phyloP scores from a whole-genome alignment of 30 jellyfish, hydroid and myxozoan genomes.

The Aurelia sp. region DNA sequence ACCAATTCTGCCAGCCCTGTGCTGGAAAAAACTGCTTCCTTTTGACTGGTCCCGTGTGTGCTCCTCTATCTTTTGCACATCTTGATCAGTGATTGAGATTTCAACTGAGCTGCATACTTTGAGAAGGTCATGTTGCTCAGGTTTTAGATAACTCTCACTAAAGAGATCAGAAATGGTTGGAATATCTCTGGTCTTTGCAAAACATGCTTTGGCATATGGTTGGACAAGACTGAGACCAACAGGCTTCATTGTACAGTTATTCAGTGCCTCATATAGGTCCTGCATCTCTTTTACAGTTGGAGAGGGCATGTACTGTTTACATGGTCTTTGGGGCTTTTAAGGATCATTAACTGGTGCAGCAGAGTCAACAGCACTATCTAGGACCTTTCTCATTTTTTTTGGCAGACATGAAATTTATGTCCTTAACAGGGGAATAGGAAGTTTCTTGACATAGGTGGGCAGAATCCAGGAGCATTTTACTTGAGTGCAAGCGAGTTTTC shows the following conservation, averaged over 20 bases:
- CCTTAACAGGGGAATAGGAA: neutral
- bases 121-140: too few relatives aligned
- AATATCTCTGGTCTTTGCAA: neutral
- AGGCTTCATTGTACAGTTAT: too few relatives aligned
- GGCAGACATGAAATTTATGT: conserved; percentile 1
- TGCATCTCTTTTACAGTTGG: too few relatives aligned
- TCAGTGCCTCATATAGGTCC: too few relatives aligned
- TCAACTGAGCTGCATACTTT: too few relatives aligned
- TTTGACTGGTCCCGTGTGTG: neutral
- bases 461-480: neutral
- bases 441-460: neutral
- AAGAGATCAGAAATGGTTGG: neutral
- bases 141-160: too few relatives aligned
- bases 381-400: neutral
- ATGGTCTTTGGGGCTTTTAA: neutral
- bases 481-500: too few relatives aligned
- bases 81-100: too few relatives aligned
- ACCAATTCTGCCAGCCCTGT: conserved; percentile 1
- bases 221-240: conserved; percentile 1
- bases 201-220: neutral
- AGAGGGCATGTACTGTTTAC: too few relatives aligned
- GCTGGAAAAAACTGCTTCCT: neutral
- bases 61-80: conserved; percentile 9
- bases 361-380: conserved; percentile 11
- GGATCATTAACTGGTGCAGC: neutral